Base-by-base conservation (phyloP, 1,140 invertebrate genomes). In the Xylocopa sonorina region DNA sequence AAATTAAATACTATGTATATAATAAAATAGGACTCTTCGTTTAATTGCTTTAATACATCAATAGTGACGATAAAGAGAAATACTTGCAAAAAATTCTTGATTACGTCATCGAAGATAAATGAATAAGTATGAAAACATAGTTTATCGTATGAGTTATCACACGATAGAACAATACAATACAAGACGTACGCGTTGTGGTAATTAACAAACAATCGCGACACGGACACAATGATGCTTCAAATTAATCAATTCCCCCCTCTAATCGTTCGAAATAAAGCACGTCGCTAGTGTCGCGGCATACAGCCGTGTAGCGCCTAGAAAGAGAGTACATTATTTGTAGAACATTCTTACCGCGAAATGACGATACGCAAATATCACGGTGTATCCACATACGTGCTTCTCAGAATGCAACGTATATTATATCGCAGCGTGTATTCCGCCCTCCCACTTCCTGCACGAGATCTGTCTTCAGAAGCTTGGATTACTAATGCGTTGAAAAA, bases 381-480 rank as follows among this genome's bases (percentile, higher is more conserved):
- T 48, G 29, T 34, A 57, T 57, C 46, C 63, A 14, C 16, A 4
- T 46, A 55, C 29, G 60, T 76, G n/a, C 24, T 77, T 77, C 75
- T 48, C 29, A 18, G 43, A 77, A 77, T 69, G 24, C 43, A 77
- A 58, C 53, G 64, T 78, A 72, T 78, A 72, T 71, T 72, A 62
- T 68, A 55, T 57, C 51, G n/a, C 41, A 51, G 32, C 4, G 12
- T 10, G 14, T 55, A 34, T 18, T 24, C 12, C 24, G 14, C 48
- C 27, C 57, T 74, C n/a, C 43, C 60, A 60, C 18, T 75, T 80
- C 43, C 71, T 67, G 43, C 27, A 41, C 38, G 24, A 34, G 16
- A 73, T 79, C 27, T 55, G 48, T 34, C 34, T 48, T 51, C 16
- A 2, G 10, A 6, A 9, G 14, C 50, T 6, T 27, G 38, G 12